Evolutionary conservation across 1,140 invertebrate genomes (phyloP).

Genomic region (Melanaphis sacchari): DNA sequence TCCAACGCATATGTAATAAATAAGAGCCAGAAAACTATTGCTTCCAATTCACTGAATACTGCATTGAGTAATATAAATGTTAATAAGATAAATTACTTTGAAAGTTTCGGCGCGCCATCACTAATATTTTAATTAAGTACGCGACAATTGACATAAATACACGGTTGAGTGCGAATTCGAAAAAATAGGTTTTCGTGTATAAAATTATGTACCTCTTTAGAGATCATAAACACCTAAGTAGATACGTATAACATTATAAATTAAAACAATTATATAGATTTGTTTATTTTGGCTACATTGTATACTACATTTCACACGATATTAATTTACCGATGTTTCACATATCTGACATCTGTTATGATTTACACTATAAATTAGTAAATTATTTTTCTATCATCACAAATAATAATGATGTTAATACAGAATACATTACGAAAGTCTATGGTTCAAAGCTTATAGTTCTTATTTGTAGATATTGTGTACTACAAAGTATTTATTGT

Average conservation of each 20-base stretch:
- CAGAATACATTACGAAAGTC: background rate
- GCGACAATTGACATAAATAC: background rate
- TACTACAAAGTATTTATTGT: background rate
- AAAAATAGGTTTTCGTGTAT: background rate
- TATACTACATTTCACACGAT: no score
- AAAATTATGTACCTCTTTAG: no score
- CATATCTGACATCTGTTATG: background rate
- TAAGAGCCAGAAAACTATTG: background rate
- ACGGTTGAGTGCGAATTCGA: background rate
- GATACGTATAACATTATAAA: background rate
- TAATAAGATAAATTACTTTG: background rate
- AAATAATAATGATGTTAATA: background rate
- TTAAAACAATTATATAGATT: background rate
- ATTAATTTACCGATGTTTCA: background rate
- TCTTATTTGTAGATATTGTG: background rate
- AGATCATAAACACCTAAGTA: background rate
- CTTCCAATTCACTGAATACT: background rate
- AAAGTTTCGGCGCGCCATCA: background rate
- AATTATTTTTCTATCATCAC: background rate
- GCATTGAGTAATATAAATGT: background rate
- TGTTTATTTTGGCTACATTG: background rate
- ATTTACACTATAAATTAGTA: background rate
- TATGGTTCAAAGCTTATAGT: background rate
- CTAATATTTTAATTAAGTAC: background rate
- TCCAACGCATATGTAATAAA: background rate